These are phyloP conservation scores for Pheucticus melanocephalus DNA, from an alignment of 2,113 vertebrate genomes.

Conservation along the genomic window DNA sequence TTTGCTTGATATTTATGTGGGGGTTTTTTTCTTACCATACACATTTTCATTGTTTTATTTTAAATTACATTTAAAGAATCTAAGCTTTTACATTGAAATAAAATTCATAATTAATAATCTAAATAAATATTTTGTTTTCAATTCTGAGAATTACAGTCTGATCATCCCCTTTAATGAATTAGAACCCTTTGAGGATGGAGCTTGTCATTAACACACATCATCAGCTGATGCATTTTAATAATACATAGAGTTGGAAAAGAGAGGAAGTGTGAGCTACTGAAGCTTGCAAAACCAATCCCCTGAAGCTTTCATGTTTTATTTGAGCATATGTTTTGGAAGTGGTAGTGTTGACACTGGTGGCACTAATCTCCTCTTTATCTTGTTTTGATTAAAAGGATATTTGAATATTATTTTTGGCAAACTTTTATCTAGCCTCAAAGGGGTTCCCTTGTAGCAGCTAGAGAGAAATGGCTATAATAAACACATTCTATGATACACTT, in stretches of 20 bases:
- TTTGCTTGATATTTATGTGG: not conserved
- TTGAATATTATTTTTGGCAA: slow-evolving; percentile 69
- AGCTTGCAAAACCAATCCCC: slow-evolving; percentile 62
- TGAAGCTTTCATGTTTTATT: slow-evolving; percentile 67
- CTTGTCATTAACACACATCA: slow-evolving; percentile 62
- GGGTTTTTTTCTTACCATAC: rapidly evolving
- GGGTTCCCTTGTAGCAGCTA: slow-evolving; percentile 47
- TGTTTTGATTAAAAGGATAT: slow-evolving; percentile 67
- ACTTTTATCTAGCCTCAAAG: slow-evolving; percentile 65
- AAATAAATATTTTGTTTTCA: slow-evolving; percentile 45
- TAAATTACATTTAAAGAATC: not conserved
- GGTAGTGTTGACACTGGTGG: slow-evolving; percentile 56
- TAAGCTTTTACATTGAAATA: not conserved
- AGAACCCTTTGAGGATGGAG: slow-evolving; percentile 52
- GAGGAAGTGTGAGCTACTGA: slow-evolving; percentile 56
- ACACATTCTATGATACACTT: slow-evolving; percentile 33
- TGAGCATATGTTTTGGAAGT: slow-evolving; percentile 71
- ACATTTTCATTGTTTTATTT: not conserved
- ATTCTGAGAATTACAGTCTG: not conserved
- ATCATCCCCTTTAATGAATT: slow-evolving; percentile 41
- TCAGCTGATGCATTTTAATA: slow-evolving; percentile 68
- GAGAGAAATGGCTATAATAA: slow-evolving; percentile 58
- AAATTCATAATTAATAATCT: not conserved
- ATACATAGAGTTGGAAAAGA: slow-evolving; percentile 48
- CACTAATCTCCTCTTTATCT: slow-evolving; percentile 61